phyloP scores from a whole-genome alignment of 2,888 invertebrate species.

The Germaria angustata region DNA sequence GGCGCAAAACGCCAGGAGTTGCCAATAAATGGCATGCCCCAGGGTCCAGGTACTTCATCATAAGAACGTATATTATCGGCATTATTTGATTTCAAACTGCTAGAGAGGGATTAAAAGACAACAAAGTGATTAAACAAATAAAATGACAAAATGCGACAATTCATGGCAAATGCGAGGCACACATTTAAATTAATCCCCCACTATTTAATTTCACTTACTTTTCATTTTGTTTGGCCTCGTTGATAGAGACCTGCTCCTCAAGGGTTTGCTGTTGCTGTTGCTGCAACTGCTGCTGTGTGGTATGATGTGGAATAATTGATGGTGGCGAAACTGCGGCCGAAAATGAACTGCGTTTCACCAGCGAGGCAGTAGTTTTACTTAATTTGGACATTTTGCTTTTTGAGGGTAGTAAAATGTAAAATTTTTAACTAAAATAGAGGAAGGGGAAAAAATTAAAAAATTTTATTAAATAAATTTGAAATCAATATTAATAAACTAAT shows the following conservation, averaged over 20 bases:
- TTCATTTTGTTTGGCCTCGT: constrained; percentile 17
- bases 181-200: not conserved
- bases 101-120: not conserved
- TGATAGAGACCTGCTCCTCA: constrained; percentile 28
- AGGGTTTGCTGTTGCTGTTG: constrained; percentile 42
- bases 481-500: no score
- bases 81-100: constrained; percentile 42
- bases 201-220: constrained; percentile 35
- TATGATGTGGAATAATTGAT: constrained; percentile 36
- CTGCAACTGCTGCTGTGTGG: constrained; percentile 44
- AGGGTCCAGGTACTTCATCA: constrained; percentile 87
- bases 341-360: constrained; percentile 76
- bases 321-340: constrained; percentile 71
- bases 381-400: constrained; percentile 72
- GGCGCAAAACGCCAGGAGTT: constrained; percentile 91
- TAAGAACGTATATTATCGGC: constrained; percentile 80
- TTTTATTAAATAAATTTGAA: no score
- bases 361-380: constrained; percentile 71
- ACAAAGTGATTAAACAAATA: not conserved
- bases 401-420: not conserved
- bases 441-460: not conserved
- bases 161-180: not conserved
- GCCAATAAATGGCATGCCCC: constrained; percentile 86
- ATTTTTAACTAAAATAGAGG: not conserved
- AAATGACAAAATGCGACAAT: not conserved